Base-by-base conservation (phyloP, 2,888 invertebrate species). In the Spialia ferax region DNA sequence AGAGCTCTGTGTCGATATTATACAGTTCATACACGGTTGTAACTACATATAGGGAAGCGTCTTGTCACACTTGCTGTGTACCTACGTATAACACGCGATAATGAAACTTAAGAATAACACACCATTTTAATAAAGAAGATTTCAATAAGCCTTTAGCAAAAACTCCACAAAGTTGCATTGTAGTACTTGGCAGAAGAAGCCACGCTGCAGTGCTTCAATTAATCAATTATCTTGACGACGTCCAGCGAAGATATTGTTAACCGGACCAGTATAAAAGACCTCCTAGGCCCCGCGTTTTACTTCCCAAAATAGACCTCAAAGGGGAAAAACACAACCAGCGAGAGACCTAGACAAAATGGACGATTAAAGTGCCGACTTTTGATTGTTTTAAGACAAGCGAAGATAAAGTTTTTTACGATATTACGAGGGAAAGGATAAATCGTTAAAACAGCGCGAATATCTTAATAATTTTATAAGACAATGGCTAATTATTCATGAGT, bases 211-310 rank as follows among this genome's bases (percentile, higher is more conserved):
- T 77, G 77, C 80, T 82, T 82, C 81, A 84, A 85, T 85, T 85
- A 85, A 85, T 85, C 83, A 84, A 84, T 84, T 85, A 84, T 77
- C 77, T 74, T 76, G 81, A 81, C 81, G 76, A 77, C 80, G 79
- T 77, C 77, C 75, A 66, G 42, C 42, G 52, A 60, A 66, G 66
- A 61, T 66, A 66, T 66, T 65, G 59, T 65, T 66, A 60, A 55
- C 38, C 45, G 55, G 38, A 66, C 60, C 60, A 66, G 55, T 2
- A 15, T 42, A n/a, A 42, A 32, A 61, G 60, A 61, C 6, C 65
- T 68, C 54, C 38, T 52, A 15, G 32, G 57, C 50, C 71, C 63
- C 20, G 10, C 62, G 5, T 45, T 54, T 20, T 42, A 55, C 57
- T 68, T 61, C 64, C 54, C 64, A 70, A 65, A 64, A 55, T 8